Percentiles rank a stretch among this genome's conserved stretches.
Conservation (phyloP, 2,797 vertebrate species). For the Pelobates cultripes region DNA sequence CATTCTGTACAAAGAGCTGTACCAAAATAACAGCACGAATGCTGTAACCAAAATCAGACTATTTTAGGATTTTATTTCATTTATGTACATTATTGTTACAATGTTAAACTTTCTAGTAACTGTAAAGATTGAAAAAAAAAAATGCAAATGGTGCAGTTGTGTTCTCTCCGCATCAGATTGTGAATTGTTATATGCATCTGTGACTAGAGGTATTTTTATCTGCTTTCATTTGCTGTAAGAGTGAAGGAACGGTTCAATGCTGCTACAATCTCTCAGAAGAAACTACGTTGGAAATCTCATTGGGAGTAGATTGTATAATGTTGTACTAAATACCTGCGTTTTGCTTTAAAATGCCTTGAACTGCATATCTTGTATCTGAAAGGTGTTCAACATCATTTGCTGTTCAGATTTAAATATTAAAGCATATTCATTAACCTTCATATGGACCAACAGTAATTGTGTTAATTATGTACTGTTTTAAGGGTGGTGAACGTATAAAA, state of each 20-base stretch:
- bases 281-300: background rate
- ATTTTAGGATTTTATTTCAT: conserved; percentile 65
- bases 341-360: conserved; percentile 63
- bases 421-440: conserved; percentile 69
- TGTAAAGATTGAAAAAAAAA: conserved; percentile 63
- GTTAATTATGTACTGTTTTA: no score
- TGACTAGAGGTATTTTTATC: conserved; percentile 76
- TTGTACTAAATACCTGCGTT: conserved; percentile 66
- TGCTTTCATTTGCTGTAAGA: conserved; percentile 71
- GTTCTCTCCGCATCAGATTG: conserved; percentile 78
- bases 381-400: conserved; percentile 67
- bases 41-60: conserved; percentile 63
- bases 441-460: conserved; percentile 56
- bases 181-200: conserved; percentile 77
- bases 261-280: conserved; percentile 55
- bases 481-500: no score
- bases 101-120: conserved; percentile 68
- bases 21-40: conserved; percentile 65
- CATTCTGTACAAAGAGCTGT: conserved; percentile 45
- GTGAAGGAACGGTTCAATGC: conserved; percentile 59
- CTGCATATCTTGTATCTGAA: conserved; percentile 58
- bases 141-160: conserved; percentile 76
- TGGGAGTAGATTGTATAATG: conserved; percentile 52
- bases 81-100: conserved; percentile 71
- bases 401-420: conserved; percentile 67